phyloP scores from a whole-genome alignment of 2,113 vertebrate genomes.

The Phoenicopterus ruber region DNA sequence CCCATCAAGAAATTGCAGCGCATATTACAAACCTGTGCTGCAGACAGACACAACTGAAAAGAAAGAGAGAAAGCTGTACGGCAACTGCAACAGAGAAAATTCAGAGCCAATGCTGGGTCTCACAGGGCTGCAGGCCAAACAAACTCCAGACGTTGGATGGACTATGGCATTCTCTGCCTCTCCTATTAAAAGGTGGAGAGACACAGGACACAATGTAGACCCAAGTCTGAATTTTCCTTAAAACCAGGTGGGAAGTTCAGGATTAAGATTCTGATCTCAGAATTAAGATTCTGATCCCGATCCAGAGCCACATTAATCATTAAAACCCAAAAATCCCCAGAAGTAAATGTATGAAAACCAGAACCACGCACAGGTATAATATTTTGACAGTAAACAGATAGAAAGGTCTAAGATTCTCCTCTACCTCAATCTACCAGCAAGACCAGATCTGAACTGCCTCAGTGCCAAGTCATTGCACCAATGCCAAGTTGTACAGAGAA shows the following conservation, averaged over 20 bases:
- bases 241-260: background rate
- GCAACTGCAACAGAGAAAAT: background rate
- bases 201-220: background rate
- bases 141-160: background rate
- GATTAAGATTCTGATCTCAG: background rate
- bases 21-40: background rate
- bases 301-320: background rate
- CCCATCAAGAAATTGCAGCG: background rate
- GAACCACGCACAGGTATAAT: background rate
- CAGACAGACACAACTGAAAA: background rate
- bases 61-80: background rate
- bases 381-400: background rate
- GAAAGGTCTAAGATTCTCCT: background rate
- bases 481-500: background rate
- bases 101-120: background rate
- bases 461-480: background rate
- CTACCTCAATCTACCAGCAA: fast-evolving
- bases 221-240: background rate
- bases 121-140: background rate
- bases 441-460: background rate
- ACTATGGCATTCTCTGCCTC: background rate
- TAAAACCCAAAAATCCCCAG: background rate
- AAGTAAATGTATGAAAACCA: background rate
- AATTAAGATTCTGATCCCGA: background rate
- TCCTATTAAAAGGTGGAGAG: background rate